Evolutionary conservation across 2,797 vertebrate species (phyloP).

Genomic region (Siniperca scherzeri): DNA sequence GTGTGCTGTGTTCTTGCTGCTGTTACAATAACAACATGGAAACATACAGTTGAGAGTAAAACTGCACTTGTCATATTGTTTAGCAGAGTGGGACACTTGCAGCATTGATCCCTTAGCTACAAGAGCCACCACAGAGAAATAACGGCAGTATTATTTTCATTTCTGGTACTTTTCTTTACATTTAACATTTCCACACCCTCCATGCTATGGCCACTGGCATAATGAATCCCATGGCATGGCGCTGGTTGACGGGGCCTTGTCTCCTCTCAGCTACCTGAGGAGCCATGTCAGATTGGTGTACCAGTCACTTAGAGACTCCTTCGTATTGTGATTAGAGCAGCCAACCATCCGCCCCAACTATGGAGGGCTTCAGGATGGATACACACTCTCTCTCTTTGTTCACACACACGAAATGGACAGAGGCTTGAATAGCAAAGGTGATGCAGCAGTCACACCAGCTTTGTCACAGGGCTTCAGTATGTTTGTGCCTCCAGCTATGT

Average conservation of each 20-base stretch:
- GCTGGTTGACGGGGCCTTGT: conserved; percentile 75
- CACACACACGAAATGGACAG: conserved; percentile 19
- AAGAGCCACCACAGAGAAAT: conserved; percentile 45
- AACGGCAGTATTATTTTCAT: conserved; percentile 49
- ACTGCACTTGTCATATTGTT: conserved; percentile 54
- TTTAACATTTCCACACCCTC: conserved; percentile 41
- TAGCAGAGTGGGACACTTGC: conserved; percentile 49
- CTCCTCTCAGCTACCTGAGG: conserved; percentile 80
- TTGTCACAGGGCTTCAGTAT: conserved; percentile 72
- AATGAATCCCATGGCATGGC: conserved; percentile 80
- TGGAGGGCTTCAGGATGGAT: conserved; percentile 60
- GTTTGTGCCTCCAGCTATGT: conserved; percentile 79
- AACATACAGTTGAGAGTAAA: conserved; percentile 46
- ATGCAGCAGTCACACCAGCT: conserved; percentile 76
- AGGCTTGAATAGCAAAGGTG: conserved; percentile 81
- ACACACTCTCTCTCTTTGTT: conserved; percentile 31
- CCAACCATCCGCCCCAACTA: conserved; percentile 75
- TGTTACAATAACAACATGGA: conserved; percentile 44
- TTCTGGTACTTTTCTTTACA: conserved; percentile 37
- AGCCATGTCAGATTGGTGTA: conserved; percentile 85
- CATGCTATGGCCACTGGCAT: conserved; percentile 60
- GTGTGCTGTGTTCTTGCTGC: conserved; percentile 32
- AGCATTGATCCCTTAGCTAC: conserved; percentile 58
- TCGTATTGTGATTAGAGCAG: conserved; percentile 79
- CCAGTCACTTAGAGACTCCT: conserved; percentile 82